Evolutionary conservation across 2,113 vertebrate species (phyloP).

Genomic region (Mandrillus leucophaeus): DNA sequence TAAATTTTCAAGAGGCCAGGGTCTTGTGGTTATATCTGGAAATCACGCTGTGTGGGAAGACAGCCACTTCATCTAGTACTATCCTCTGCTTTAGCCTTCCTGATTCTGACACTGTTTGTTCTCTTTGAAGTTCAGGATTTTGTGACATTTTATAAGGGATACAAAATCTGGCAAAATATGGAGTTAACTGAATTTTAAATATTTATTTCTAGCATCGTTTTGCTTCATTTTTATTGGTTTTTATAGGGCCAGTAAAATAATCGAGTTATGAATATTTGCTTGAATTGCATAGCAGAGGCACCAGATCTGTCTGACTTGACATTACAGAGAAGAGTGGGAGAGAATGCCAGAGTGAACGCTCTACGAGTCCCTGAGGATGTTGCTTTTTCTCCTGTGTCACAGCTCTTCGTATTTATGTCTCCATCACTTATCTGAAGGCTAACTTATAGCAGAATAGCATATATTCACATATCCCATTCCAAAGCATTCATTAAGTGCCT

Average conservation of each 20-base stretch:
- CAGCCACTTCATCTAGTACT: background rate
- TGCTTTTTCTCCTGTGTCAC: background rate
- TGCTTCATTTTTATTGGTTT: background rate
- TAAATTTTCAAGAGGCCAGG: background rate
- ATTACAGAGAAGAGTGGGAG: rapidly evolving
- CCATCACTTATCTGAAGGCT: background rate
- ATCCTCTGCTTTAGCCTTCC: background rate
- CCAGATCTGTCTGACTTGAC: background rate
- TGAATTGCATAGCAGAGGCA: background rate
- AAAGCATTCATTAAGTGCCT: background rate
- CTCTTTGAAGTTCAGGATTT: background rate
- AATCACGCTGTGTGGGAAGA: background rate
- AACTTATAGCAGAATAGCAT: background rate
- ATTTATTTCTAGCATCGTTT: background rate
- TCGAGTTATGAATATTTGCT: background rate
- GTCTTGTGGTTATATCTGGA: background rate
- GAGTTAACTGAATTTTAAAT: background rate
- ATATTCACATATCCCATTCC: background rate
- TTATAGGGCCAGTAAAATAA: background rate
- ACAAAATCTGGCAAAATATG: background rate
- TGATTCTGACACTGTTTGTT: background rate
- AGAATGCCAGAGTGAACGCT: background rate
- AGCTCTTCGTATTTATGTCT: background rate
- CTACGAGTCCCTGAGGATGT: no score
- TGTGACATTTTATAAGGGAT: background rate